These are phyloP conservation scores for Apostichopus leukothele DNA, from an alignment of 53 echinoderm and acorn worm genomes.

Conservation along the genomic window DNA sequence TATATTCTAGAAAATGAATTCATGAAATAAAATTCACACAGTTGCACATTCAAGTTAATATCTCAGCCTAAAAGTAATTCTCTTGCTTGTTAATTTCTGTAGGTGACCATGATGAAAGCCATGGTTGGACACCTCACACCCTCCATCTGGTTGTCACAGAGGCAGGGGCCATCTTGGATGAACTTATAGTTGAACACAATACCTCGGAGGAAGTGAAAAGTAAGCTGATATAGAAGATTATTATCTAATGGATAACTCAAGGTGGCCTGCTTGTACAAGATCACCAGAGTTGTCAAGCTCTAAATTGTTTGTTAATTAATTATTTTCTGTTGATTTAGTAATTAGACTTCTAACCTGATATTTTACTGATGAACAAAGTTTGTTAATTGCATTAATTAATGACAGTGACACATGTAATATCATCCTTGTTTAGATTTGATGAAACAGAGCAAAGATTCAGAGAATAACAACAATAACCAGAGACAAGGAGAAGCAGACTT, in stretches of 20 bases:
- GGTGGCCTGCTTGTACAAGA: too few species aligned
- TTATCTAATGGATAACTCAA: too few species aligned
- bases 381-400: too few species aligned
- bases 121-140: constrained; percentile 80
- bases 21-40: too few species aligned
- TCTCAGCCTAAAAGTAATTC: background rate
- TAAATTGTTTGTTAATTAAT: too few species aligned
- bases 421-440: constrained; percentile 10
- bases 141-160: constrained; percentile 66
- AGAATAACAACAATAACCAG: constrained; percentile 30
- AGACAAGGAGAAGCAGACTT: background rate
- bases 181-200: constrained; percentile 60
- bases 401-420: background rate
- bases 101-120: constrained; percentile 52
- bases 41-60: background rate
- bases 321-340: too few species aligned
- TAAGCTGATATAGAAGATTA: background rate
- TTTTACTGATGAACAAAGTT: too few species aligned
- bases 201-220: constrained; percentile 69
- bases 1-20: too few species aligned
- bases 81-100: background rate
- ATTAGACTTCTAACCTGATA: too few species aligned
- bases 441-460: background rate
- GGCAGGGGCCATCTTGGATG: constrained; percentile 74
- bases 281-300: too few species aligned